These are phyloP conservation scores for Teleogryllus oceanicus DNA, from an alignment of 2,888 invertebrate genomes.

Conservation along the genomic window DNA sequence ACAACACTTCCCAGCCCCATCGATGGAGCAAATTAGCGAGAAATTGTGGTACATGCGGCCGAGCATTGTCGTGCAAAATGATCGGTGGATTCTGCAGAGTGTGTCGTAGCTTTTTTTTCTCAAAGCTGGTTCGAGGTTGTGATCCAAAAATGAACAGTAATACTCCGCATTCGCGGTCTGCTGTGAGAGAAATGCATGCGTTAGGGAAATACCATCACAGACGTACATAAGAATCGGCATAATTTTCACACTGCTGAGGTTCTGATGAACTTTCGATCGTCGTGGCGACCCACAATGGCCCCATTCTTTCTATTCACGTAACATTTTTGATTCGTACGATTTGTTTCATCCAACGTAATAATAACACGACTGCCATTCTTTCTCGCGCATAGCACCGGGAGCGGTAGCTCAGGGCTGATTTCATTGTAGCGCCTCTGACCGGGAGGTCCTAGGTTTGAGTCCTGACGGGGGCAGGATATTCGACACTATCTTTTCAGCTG, in stretches of 20 bases:
- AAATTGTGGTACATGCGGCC: not conserved
- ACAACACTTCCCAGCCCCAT: constrained; percentile 23
- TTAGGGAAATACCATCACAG: constrained; percentile 25
- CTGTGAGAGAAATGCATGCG: not conserved
- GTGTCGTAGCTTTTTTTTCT: constrained; percentile 18
- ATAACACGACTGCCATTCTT: not conserved
- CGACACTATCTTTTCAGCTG: too few species aligned
- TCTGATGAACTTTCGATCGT: constrained; percentile 3
- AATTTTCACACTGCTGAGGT: constrained; percentile 20
- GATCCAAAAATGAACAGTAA: constrained; percentile 23
- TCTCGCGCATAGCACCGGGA: not conserved
- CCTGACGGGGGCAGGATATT: too few species aligned
- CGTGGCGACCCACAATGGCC: constrained; percentile 2
- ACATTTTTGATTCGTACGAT: constrained; percentile 12
- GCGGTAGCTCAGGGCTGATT: too few species aligned
- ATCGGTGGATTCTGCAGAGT: constrained; percentile 25
- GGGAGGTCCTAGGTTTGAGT: too few species aligned
- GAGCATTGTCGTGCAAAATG: constrained; percentile 28
- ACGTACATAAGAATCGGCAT: constrained; percentile 21
- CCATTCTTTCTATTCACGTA: constrained; percentile 19
- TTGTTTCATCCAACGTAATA: constrained; percentile 21
- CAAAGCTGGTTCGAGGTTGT: constrained; percentile 25
- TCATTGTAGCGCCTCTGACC: too few species aligned
- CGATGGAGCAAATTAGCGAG: not conserved
- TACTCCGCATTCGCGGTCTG: constrained; percentile 21